Conservation (phyloP, 2,797 vertebrate genomes). For the Typhlichthys eigenmanni region DNA sequence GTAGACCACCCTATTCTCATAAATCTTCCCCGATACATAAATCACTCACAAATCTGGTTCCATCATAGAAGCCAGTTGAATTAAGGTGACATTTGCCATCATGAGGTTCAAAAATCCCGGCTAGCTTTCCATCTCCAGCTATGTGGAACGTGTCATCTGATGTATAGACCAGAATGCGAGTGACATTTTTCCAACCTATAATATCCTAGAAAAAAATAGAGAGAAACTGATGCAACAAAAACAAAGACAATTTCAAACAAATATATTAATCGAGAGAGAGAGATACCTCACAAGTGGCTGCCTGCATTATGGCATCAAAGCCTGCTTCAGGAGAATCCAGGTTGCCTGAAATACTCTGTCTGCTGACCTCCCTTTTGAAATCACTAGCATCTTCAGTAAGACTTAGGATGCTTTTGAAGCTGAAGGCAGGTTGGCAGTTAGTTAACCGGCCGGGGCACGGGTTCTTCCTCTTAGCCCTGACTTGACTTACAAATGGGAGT, state of each 20-base stretch:
- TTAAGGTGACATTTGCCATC: conserved; percentile 79
- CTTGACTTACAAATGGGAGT: conserved; percentile 77
- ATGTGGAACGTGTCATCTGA: conserved; percentile 82
- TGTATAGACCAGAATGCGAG: conserved; percentile 79
- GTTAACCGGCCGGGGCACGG: conserved; percentile 67
- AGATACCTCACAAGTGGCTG: conserved; percentile 76
- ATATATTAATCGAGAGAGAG: not conserved
- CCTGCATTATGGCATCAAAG: conserved; percentile 83
- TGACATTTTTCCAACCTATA: conserved; percentile 78
- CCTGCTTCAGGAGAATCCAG: conserved; percentile 78
- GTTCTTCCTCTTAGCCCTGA: conserved; percentile 55
- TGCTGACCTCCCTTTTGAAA: conserved; percentile 74
- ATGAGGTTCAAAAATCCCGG: conserved; percentile 74
- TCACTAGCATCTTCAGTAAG: conserved; percentile 64
- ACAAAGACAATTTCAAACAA: not conserved
- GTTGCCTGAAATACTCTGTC: conserved; percentile 78
- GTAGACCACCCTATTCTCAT: not conserved
- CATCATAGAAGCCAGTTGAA: conserved; percentile 63
- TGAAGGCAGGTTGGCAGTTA: conserved; percentile 74
- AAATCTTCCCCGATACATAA: too few relatives aligned
- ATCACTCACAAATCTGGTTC: conserved; percentile 71
- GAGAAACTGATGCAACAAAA: too few relatives aligned
- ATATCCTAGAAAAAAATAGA: conserved; percentile 55
- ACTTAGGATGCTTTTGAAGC: conserved; percentile 73
- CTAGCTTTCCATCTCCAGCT: conserved; percentile 81